phyloP scores from a whole-genome alignment of 35 echinoderm and acorn worm species.

The Strongylocentrotus purpuratus region DNA sequence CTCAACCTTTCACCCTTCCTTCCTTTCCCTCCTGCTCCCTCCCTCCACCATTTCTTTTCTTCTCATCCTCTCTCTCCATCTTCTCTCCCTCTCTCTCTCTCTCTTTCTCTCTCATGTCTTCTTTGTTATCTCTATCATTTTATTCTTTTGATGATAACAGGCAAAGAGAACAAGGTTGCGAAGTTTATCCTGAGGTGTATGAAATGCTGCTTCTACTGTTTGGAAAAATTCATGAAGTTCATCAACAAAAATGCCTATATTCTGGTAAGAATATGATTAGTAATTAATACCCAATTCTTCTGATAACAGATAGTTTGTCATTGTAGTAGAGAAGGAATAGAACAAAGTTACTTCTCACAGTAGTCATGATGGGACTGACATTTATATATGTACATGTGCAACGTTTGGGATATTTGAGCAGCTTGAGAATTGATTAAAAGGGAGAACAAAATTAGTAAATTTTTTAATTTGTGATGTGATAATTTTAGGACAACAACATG shows the following conservation, averaged over 20 bases:
- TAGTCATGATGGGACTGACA: no score
- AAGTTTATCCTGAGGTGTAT: conserved; percentile 80
- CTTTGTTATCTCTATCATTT: neutral
- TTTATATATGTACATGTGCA: no score
- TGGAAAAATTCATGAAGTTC: conserved; percentile 99
- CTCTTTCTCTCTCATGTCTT: neutral
- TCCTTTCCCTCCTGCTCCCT: neutral
- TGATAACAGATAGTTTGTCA: no score
- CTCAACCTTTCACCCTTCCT: neutral
- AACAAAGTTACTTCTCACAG: no score
- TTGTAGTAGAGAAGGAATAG: no score
- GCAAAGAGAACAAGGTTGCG: conserved; percentile 76
- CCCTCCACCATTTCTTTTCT: neutral
- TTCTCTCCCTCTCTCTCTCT: neutral
- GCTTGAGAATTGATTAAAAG: no score
- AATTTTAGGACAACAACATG: no score
- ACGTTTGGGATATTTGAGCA: no score
- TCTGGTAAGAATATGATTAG: conserved; percentile 67
- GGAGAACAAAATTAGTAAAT: no score
- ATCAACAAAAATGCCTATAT: conserved; percentile 99
- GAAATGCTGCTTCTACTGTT: conserved; percentile 93
- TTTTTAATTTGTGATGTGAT: no score
- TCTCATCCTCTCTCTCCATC: neutral
- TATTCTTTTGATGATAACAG: conserved; percentile 40
- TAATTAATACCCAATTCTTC: neutral